Evolutionary conservation across 2,113 vertebrate species (phyloP).

Genomic region (Tragelaphus strepsiceros): DNA sequence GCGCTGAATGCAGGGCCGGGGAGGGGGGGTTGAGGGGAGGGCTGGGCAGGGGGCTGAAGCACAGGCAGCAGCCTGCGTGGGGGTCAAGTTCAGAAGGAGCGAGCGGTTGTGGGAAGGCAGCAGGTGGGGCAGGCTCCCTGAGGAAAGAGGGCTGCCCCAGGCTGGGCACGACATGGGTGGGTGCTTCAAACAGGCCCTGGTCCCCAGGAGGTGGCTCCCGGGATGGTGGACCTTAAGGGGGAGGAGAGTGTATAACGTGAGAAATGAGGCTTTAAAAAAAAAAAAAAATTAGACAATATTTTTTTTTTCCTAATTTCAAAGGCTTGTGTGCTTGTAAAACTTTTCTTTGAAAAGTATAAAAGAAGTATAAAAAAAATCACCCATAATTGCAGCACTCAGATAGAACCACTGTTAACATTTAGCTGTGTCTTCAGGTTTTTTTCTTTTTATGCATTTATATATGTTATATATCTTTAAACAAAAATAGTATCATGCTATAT

Average conservation of each 20-base stretch:
- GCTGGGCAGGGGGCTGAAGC: fast-evolving
- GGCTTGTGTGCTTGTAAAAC: constrained; percentile 37
- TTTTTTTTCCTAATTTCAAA: constrained; percentile 39
- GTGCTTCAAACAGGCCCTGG: neutral
- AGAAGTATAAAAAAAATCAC: constrained; percentile 30
- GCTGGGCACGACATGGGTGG: neutral
- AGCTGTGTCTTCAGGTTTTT: constrained; percentile 27
- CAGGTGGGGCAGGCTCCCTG: neutral
- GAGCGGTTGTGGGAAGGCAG: fast-evolving
- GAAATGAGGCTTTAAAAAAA: constrained; percentile 26
- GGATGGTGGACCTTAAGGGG: neutral
- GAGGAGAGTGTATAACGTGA: neutral
- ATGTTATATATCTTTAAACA: constrained; percentile 75
- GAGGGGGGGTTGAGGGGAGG: fast-evolving
- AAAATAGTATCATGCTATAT: constrained; percentile 77
- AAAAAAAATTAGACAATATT: neutral
- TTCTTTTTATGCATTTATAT: constrained; percentile 74
- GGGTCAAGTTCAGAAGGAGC: neutral
- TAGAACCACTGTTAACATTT: constrained; percentile 48
- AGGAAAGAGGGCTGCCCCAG: neutral
- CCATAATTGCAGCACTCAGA: constrained; percentile 25
- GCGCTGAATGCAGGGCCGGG: fast-evolving
- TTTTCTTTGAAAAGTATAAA: constrained; percentile 58
- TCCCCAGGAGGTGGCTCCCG: neutral
- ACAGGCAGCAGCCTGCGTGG: neutral